Evolutionary conservation across 1,140 invertebrate species (phyloP), one percentile per base, ranked within the genome.

Genomic region (Calosoma granatense): DNA sequence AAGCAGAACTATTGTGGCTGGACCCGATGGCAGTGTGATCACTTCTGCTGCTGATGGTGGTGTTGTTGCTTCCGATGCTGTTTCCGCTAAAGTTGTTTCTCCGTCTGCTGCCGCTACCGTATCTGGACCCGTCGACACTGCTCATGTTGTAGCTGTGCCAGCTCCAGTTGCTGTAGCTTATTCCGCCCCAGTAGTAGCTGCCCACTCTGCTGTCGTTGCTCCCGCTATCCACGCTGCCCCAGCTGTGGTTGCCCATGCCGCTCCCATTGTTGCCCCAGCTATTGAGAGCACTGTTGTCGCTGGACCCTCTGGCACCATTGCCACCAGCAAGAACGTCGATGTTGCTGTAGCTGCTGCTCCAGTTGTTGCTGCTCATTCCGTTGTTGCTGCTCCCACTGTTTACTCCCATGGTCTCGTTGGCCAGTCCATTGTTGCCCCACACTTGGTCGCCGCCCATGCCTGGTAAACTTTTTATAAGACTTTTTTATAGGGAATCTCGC

Each of bases 1-100:
- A 30, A 47, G 60, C 9, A 57, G 56, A 36, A 55, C 58, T 3
- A 21, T 57, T 22, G 19, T 63, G 1, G 55, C 59, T 2, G 62
- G 62, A 17, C 62, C 62, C 21, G 62, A 63, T 53, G 62, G 62
- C 21, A 61, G 60, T 30, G 56, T 58, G 11, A 59, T 63, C 26
- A 11, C 41, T 47, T 47, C 41, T 17, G 41, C 41, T 47, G 41
- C 9, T 17, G 6, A 47, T 12, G 41, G 41, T 47, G 41, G 41
- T 57, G 41, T 47, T 12, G 41, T 47, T 4, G 41, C 41, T 47
- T 9, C 41, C 17, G 41, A 47, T 17, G 41, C 41, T 4, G 41
- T 47, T 17, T 47, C 41, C 17, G 41, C 41, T 47, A 9, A 47
- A 47, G 41, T 47, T 12, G 41, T 47, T 47, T 9, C 41, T 17